phyloP scores from a whole-genome alignment of 1,140 invertebrate genomes.

The Battus philenor region DNA sequence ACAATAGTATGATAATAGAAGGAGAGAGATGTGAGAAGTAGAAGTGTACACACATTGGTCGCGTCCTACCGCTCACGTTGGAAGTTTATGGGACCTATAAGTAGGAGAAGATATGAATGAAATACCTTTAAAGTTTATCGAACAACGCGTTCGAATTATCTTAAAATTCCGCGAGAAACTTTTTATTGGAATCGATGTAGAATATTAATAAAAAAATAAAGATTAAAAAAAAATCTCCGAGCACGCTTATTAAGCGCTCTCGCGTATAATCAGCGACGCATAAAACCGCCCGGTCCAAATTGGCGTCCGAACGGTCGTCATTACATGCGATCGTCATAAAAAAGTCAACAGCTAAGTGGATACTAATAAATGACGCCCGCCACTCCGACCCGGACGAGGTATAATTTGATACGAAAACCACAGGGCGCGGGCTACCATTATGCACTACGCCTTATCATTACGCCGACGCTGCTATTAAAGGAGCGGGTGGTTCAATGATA shows the following conservation, averaged over 20 bases:
- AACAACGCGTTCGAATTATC: too few relatives aligned
- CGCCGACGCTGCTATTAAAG: slow-evolving; percentile 13
- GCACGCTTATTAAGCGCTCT: slow-evolving; percentile 3
- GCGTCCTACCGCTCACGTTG: too few relatives aligned
- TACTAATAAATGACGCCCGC: slow-evolving; percentile 8
- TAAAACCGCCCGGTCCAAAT: slow-evolving; percentile 11
- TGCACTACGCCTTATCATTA: slow-evolving; percentile 13
- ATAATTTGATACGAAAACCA: slow-evolving; percentile 16
- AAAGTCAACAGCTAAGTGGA: slow-evolving; percentile 17
- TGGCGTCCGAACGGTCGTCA: slow-evolving; percentile 1
- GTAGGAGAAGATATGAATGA: too few relatives aligned
- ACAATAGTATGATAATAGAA: too few relatives aligned
- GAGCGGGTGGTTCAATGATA: slow-evolving; percentile 12
- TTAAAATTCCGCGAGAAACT: too few relatives aligned
- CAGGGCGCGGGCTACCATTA: slow-evolving; percentile 11
- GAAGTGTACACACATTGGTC: too few relatives aligned
- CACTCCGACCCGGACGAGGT: slow-evolving; percentile 1
- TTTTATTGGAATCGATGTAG: too few relatives aligned
- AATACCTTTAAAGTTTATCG: too few relatives aligned
- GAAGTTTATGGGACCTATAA: too few relatives aligned
- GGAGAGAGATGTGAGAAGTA: too few relatives aligned
- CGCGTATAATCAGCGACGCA: slow-evolving; percentile 15
- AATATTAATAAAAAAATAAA: slow-evolving; percentile 11
- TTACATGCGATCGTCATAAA: slow-evolving; percentile 13
- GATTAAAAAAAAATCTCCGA: not conserved